These are phyloP conservation scores for Mythimna albipuncta DNA, from an alignment of 2,888 invertebrate genomes.

Conservation along the genomic window DNA sequence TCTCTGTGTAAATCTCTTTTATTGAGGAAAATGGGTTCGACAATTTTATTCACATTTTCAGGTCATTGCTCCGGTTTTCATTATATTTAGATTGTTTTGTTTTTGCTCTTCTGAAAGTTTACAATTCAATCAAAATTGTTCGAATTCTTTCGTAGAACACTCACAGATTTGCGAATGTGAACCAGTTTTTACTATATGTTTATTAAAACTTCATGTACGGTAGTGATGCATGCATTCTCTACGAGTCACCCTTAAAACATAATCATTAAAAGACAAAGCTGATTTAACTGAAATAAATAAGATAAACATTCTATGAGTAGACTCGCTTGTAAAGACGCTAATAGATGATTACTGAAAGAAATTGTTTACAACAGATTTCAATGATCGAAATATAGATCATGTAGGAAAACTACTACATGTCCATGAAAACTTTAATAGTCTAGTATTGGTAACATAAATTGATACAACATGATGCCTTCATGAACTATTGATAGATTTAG, in stretches of 20 bases:
- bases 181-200: neutral
- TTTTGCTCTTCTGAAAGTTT: neutral
- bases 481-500: neutral
- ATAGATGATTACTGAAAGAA: neutral
- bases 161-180: neutral
- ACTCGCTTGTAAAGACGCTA: neutral
- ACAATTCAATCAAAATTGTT: conserved; percentile 13
- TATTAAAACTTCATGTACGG: too few relatives aligned
- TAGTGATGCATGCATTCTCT: too few relatives aligned
- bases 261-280: too few relatives aligned
- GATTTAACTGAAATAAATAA: neutral
- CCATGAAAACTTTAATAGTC: neutral
- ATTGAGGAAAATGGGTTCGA: conserved; percentile 11
- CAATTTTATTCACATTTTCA: conserved; percentile 2
- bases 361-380: neutral
- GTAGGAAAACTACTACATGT: neutral
- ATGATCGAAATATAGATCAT: neutral
- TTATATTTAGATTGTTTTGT: conserved; percentile 19
- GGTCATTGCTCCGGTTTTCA: conserved; percentile 21
- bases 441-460: neutral
- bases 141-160: neutral
- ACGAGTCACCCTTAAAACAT: too few relatives aligned
- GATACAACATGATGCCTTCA: conserved; percentile 1
- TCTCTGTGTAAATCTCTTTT: conserved; percentile 12
- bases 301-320: neutral